Evolutionary conservation across 2,888 invertebrate genomes (phyloP), one percentile per base, ranked within the genome.

Genomic region (Lissocephala sabroskyi): DNA sequence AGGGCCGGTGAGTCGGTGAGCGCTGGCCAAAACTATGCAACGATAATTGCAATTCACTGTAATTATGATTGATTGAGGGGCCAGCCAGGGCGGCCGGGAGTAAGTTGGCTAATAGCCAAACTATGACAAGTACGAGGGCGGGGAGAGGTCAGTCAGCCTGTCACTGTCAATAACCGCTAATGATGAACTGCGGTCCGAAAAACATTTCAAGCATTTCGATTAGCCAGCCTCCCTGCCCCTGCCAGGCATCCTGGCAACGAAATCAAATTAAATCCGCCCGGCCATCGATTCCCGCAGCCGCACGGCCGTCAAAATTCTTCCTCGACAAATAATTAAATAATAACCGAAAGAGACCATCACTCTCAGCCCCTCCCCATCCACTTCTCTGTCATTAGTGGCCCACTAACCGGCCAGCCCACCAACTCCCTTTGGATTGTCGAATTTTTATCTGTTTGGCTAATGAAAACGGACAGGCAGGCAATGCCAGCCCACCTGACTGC

Each of bases 11-110:
- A n/a, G n/a, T n/a, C n/a, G n/a, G n/a, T n/a, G n/a, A n/a, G n/a
- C n/a, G n/a, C n/a, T n/a, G n/a, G n/a, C n/a, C n/a, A n/a, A n/a
- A n/a, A n/a, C n/a, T n/a, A n/a, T n/a, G 70, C 70, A 68, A 52
- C 55, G 68, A 76, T 77, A 77, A 71, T 71, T 77, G 75, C 75
- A 77, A 70, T 74, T 71, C 74, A 65, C 64, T 50, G 64, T 71
- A 71, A 71, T 71, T 77, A 71, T 77, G 71, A 71, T 71, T 71
- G 71, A 71, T 71, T 68, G 62, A 68, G 41, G 23, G 29, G 13
- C 2, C 35, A 18, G 18, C 9, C 7, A 32, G 17, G 18, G 32
- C 23, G 35, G 10, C 14, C 29, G 1, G 35, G 3, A 5, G 23
- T 5, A 23, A 23, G 4, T 23, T 23, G 23, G 23, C 40, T 75